A percentile compares a stretch with the other conserved stretches of the same genome.
These are phyloP conservation scores for Coleophora deauratella DNA, from an alignment of 2,888 invertebrate genomes.

Conservation along the genomic window DNA sequence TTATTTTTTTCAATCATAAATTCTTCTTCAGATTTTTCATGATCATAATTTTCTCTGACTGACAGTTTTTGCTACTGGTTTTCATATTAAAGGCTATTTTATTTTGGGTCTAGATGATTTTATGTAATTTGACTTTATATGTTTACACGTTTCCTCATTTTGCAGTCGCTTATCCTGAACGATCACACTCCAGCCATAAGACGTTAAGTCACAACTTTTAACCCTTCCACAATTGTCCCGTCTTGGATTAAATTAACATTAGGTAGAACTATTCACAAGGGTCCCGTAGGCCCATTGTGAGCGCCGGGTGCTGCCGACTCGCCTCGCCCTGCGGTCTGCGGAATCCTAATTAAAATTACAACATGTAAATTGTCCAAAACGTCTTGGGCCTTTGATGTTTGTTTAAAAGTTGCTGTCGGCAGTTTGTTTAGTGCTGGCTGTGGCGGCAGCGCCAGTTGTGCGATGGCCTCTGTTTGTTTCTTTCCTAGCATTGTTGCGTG, in stretches of 20 bases:
- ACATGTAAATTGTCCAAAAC: slow-evolving; percentile 57
- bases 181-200: slow-evolving; percentile 36
- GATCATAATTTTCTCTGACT: no score
- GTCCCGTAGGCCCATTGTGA: slow-evolving; percentile 37
- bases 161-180: slow-evolving; percentile 24
- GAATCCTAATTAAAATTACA: slow-evolving; percentile 71
- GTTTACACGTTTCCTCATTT: no score
- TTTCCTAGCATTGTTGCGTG: slow-evolving; percentile 9
- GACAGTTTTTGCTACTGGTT: no score
- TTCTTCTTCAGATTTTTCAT: no score
- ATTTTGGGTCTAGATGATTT: no score
- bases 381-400: slow-evolving; percentile 50
- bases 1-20: no score
- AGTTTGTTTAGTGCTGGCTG: slow-evolving; percentile 18
- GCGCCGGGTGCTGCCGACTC: slow-evolving; percentile 31
- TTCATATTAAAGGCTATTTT: no score
- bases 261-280: slow-evolving; percentile 57
- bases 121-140: no score
- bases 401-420: slow-evolving; percentile 34
- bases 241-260: slow-evolving; percentile 73
- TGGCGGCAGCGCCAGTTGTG: slow-evolving; percentile 8
- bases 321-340: slow-evolving; percentile 41
- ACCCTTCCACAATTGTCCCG: slow-evolving; percentile 43
- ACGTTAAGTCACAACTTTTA: slow-evolving; percentile 58
- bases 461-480: slow-evolving; percentile 4